Evolutionary conservation across 2,797 vertebrate species (phyloP), one percentile per base, ranked within the genome.

Genomic region (Syndactyla subalaris): DNA sequence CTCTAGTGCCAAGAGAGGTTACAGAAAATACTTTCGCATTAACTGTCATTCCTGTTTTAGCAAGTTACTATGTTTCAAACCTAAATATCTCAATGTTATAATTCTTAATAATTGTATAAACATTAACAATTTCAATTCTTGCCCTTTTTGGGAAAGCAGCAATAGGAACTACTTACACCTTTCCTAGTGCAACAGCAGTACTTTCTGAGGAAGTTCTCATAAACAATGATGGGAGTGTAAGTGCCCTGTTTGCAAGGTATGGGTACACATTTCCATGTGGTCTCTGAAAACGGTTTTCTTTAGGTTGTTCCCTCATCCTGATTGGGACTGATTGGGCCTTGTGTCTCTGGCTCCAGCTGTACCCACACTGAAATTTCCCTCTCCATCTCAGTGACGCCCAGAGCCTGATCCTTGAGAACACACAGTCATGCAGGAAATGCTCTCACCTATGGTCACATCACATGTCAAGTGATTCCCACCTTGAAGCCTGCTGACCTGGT

Each of bases 151-250:
- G 17, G n/a, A 61, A 59, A 19, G 34, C 43, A 78, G 32, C 52
- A n/a, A 14, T 20, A 57, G 68, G 71, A 89, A 48, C 10, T 55
- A 66, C 24, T 58, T 45, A 13, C 26, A 22, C 11, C n/a, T 74
- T 87, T 19, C 52, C 20, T 41, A 46, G 17, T 27, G n/a, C 22
- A 70, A 27, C 21, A 82, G 41, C 26, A 26, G 18, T 30, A 10
- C 34, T 58, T 54, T 38, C 38, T 79, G 9, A 43, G 19, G 27
- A 62, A 76, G 41, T 72, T 83, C 36, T 82, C 45, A 29, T 29
- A 24, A 59, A 12, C 46, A 45, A 27, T 5, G 36, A 49, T 29
- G 32, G 34, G n/a, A n/a, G 12, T 0, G 0, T 14, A 63, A 61
- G 29, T 38, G 15, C 12, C 27, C 20, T 29, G 4, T 74, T 63